Conservation (phyloP, 2,888 invertebrate species). For the Drosophila falleni region DNA sequence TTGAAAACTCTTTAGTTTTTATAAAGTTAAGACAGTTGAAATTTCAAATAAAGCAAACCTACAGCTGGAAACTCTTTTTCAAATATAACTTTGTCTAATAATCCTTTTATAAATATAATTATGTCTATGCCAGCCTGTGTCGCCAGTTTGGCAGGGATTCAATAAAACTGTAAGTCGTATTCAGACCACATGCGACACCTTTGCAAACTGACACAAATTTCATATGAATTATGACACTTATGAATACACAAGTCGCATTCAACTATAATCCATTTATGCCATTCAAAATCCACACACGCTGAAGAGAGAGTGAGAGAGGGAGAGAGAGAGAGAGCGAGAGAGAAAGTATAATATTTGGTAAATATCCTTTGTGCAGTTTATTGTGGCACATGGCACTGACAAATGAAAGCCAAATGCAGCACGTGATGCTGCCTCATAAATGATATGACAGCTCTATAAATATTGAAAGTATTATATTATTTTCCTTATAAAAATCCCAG, state of each 20-base stretch:
- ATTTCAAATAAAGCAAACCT: too few relatives aligned
- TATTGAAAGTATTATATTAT: slow-evolving; percentile 41
- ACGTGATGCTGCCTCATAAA: slow-evolving; percentile 63
- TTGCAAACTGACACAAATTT: slow-evolving; percentile 65
- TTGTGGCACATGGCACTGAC: slow-evolving; percentile 52
- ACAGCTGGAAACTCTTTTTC: background rate
- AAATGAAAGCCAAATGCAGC: slow-evolving; percentile 66
- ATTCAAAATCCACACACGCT: slow-evolving; percentile 44
- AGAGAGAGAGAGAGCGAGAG: background rate
- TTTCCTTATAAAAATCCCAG: background rate
- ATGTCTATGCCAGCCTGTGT: background rate
- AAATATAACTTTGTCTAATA: background rate
- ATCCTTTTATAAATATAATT: background rate
- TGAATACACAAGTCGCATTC: slow-evolving; percentile 41
- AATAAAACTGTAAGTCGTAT: slow-evolving; percentile 23
- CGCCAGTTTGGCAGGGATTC: slow-evolving; percentile 14
- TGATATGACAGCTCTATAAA: slow-evolving; percentile 65
- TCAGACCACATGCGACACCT: slow-evolving; percentile 46
- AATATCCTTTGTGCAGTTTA: slow-evolving; percentile 39
- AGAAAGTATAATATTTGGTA: slow-evolving; percentile 31
- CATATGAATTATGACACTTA: slow-evolving; percentile 75
- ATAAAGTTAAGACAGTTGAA: background rate
- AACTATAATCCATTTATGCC: slow-evolving; percentile 56
- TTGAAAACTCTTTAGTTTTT: background rate
- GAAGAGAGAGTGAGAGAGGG: background rate